Evolutionary conservation across 2,888 invertebrate species (phyloP).

Genomic region (Iselma pallidipennis): DNA sequence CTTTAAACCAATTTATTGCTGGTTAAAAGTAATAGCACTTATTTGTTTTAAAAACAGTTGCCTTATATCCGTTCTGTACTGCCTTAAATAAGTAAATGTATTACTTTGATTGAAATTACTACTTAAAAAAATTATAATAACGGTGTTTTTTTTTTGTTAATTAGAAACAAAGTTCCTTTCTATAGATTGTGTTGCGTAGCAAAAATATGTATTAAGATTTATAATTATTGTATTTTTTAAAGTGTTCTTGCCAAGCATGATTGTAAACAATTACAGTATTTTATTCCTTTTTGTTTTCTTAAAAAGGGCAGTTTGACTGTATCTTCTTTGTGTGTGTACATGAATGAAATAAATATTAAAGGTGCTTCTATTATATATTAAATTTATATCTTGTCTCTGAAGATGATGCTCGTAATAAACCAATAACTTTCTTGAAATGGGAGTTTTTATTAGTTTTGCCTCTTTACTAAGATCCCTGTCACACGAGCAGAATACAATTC

Average conservation of each 20-base stretch:
- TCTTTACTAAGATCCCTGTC: background rate
- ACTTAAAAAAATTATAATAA: background rate
- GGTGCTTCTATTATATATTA: constrained; percentile 20
- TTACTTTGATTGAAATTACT: background rate
- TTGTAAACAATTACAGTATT: constrained; percentile 35
- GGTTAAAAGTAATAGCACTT: background rate
- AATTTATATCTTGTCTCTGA: constrained; percentile 15
- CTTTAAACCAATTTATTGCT: constrained; percentile 4
- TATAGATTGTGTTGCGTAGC: background rate
- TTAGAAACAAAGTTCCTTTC: background rate
- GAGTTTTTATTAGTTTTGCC: background rate
- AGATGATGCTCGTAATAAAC: constrained; percentile 19
- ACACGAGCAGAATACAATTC: background rate
- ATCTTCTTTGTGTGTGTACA: constrained; percentile 32
- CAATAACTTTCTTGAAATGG: constrained; percentile 1
- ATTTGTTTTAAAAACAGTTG: background rate
- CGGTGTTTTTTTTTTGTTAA: no score
- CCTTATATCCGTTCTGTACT: background rate
- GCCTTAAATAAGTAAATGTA: background rate
- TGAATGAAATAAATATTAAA: constrained; percentile 22
- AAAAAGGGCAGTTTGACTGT: constrained; percentile 35
- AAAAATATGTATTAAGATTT: constrained; percentile 17
- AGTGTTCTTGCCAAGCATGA: constrained; percentile 40
- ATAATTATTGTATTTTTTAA: constrained; percentile 28
- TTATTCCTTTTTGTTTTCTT: constrained; percentile 25